A percentile compares a stretch with the other conserved stretches of the same genome.
Evolutionary conservation across 2,113 vertebrate species (phyloP).

Genomic region (Blennius ocellaris): DNA sequence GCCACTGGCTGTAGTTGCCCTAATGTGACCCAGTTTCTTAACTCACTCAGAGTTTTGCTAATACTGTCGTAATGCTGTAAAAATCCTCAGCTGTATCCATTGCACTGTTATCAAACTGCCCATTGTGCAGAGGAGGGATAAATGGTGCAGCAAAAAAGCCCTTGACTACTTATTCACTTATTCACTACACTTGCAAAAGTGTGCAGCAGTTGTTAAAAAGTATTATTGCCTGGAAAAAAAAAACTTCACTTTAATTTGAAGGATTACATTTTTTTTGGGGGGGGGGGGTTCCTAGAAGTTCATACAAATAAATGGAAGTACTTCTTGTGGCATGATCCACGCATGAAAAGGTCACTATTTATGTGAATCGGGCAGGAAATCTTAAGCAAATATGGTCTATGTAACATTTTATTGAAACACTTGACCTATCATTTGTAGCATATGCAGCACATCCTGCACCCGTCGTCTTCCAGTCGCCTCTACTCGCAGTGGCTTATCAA

Average conservation of each 20-base stretch:
- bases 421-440: constrained; percentile 12
- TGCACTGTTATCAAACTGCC: constrained; percentile 66
- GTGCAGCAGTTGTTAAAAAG: constrained; percentile 21
- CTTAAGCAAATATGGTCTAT: not conserved
- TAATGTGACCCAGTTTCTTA: constrained; percentile 55
- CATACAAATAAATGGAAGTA: too few species aligned
- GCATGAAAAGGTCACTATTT: not conserved
- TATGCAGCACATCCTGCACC: constrained; percentile 5
- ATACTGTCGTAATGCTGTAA: constrained; percentile 43
- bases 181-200: constrained; percentile 41
- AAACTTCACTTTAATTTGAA: constrained; percentile 23
- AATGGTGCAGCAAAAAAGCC: constrained; percentile 54
- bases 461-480: constrained; percentile 41
- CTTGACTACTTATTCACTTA: constrained; percentile 58
- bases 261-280: too few species aligned
- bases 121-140: constrained; percentile 63
- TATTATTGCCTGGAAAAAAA: constrained; percentile 25
- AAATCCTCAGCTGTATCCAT: constrained; percentile 67
- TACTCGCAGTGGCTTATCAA: constrained; percentile 4
- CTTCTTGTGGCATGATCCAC: too few species aligned
- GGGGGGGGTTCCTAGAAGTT: too few species aligned
- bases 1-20: constrained; percentile 31
- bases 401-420: not conserved
- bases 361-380: constrained; percentile 13
- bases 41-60: constrained; percentile 51